Percentiles rank a stretch among this genome's conserved stretches.
phyloP scores from a whole-genome alignment of 2,888 invertebrate species.

The Orthosia gothica region DNA sequence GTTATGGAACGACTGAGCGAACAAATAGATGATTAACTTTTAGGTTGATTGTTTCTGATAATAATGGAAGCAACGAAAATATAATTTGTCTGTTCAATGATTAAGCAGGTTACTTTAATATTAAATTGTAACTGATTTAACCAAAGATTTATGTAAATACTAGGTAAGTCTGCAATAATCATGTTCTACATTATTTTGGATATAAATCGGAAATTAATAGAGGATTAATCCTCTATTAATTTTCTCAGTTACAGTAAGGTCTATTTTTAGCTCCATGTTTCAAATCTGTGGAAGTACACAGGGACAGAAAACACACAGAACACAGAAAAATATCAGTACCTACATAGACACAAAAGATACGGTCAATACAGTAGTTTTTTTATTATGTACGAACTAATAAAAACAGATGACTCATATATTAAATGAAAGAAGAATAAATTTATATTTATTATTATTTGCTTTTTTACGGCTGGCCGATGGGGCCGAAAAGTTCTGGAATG shows the following conservation, averaged over 20 bases:
- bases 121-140: no score
- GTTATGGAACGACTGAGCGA: constrained; percentile 2
- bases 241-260: not conserved
- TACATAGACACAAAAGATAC: not conserved
- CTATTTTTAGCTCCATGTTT: not conserved
- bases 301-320: no score
- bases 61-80: not conserved
- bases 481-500: no score
- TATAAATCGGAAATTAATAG: not conserved
- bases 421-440: not conserved
- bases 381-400: constrained; percentile 13
- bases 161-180: no score
- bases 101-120: not conserved
- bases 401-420: constrained; percentile 14
- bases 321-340: no score
- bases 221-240: no score
- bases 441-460: constrained; percentile 28
- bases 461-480: no score
- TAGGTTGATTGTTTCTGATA: not conserved
- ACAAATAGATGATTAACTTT: constrained; percentile 18
- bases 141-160: no score
- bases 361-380: constrained; percentile 8
- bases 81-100: not conserved
- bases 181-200: no score
- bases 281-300: not conserved